Evolutionary conservation across 2,888 invertebrate species (phyloP).

Genomic region (Cheiracanthium punctorium): DNA sequence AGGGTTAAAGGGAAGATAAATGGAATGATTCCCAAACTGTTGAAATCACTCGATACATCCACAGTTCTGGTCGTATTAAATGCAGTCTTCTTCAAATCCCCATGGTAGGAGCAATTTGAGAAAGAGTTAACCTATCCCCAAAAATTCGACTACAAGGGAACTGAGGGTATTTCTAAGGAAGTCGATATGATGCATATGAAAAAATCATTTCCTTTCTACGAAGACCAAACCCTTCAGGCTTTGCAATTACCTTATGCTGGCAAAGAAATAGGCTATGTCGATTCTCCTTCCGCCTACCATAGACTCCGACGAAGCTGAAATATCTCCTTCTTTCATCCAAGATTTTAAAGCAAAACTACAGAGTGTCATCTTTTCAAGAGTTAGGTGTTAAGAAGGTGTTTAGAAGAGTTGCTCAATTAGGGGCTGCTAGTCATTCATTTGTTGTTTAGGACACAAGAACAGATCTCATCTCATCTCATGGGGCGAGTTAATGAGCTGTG

Average conservation of each 20-base stretch:
- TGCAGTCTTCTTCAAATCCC: slow-evolving; percentile 77
- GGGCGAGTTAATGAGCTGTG: slow-evolving; percentile 34
- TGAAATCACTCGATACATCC: slow-evolving; percentile 18
- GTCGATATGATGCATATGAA: slow-evolving; percentile 76
- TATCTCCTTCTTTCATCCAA: slow-evolving; percentile 20
- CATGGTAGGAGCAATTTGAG: slow-evolving; percentile 76
- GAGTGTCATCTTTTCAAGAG: neutral
- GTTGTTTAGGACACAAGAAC: slow-evolving; percentile 20
- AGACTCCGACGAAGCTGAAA: neutral
- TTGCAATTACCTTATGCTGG: slow-evolving; percentile 60
- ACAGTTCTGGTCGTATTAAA: slow-evolving; percentile 76
- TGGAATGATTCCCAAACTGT: slow-evolving; percentile 19
- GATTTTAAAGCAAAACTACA: slow-evolving; percentile 2
- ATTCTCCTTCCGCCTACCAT: slow-evolving; percentile 21
- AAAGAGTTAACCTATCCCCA: slow-evolving; percentile 72
- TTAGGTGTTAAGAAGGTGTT: slow-evolving; percentile 17
- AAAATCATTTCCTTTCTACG: slow-evolving; percentile 72
- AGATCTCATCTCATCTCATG: slow-evolving; percentile 26
- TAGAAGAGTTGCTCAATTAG: neutral
- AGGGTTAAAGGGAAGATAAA: slow-evolving; percentile 30
- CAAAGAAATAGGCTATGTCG: slow-evolving; percentile 30
- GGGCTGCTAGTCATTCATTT: neutral
- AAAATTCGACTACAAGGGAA: slow-evolving; percentile 20
- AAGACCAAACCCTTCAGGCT: slow-evolving; percentile 17
- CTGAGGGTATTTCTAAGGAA: slow-evolving; percentile 44